Base-by-base conservation (phyloP, 2,113 vertebrate species). In the Crotalus horridus region DNA sequence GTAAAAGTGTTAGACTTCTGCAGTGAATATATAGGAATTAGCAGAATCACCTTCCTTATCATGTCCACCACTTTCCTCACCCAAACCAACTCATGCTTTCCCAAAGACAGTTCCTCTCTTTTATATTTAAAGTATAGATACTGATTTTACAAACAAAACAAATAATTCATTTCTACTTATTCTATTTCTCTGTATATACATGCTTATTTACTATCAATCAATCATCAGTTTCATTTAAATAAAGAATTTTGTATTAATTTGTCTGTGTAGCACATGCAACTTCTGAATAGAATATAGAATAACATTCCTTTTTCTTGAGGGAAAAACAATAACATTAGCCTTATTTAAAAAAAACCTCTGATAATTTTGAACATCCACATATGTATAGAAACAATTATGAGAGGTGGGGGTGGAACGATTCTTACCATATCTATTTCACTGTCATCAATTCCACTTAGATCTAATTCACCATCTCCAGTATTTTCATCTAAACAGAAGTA, bases 381-480 rank as follows among this genome's bases (percentile, higher is more conserved):
- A 39, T 6, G 20, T 11, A n/a, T 6, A 90, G 8, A 86, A 33
- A n/a, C 48, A 87, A 64, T 69, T 54, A 88, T 55, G 88, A 43
- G 4, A 58, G 21, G 39, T 26, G 21, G 54, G 3, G 39, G 54
- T 53, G 8, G 24, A 17, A 55, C 6, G 33, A 4, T 69, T 85
- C 98, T 96, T 96, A 99, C 99, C 97, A 98, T 98, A 96, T 99
- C 99, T 3, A 99, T 99, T 97, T 99, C 99, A 0, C 95, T 96
- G 97, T 99, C 99, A 0, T 99, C 99, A 0, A 99, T 99, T 89
- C 99, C 99, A 1, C 97, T 99, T 96, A 99, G 98, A 97, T 99
- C 99, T 94, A 99, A 96, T 92, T 99, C 99, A 0, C 99, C 99
- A 0, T 98, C 98, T 90, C 98, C 98, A 0, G 96, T 95, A 3